Percentiles rank a stretch among this genome's conserved stretches.
These are phyloP conservation scores for Labroides dimidiatus DNA, from an alignment of 2,797 vertebrate genomes.

Conservation along the genomic window DNA sequence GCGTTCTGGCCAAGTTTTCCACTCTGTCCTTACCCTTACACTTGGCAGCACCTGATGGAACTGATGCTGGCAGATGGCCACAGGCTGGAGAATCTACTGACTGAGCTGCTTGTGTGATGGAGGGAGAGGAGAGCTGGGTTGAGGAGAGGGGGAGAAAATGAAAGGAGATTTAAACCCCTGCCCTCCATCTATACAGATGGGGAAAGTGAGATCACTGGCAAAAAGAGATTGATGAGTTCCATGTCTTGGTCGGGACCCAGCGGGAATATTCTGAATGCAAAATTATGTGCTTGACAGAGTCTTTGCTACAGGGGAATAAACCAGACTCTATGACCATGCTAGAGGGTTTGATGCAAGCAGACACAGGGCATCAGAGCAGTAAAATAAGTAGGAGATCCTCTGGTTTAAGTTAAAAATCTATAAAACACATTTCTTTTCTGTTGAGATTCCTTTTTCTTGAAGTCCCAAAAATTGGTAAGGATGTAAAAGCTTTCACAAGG, in stretches of 20 bases:
- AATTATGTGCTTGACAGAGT: constrained; percentile 53
- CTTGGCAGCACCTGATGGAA: constrained; percentile 52
- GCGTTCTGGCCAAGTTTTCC: constrained; percentile 23
- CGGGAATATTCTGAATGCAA: constrained; percentile 54
- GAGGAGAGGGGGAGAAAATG: constrained; percentile 1
- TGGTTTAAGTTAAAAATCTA: constrained; percentile 41
- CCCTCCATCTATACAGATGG: constrained; percentile 43
- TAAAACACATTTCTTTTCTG: constrained; percentile 16
- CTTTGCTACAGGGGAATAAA: constrained; percentile 41
- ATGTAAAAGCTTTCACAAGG: constrained; percentile 21
- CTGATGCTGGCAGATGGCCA: constrained; percentile 47
- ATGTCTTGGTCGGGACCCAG: constrained; percentile 42
- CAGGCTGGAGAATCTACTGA: constrained; percentile 48
- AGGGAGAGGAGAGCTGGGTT: constrained; percentile 34
- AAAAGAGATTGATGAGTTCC: constrained; percentile 61
- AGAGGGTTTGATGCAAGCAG: constrained; percentile 42
- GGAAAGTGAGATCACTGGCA: constrained; percentile 55
- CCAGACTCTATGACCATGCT: constrained; percentile 49
- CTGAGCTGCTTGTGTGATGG: constrained; percentile 55
- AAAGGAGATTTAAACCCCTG: constrained; percentile 59
- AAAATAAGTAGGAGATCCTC: constrained; percentile 26
- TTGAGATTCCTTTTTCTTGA: constrained; percentile 6
- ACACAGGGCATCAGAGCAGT: constrained; percentile 29
- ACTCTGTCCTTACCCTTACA: constrained; percentile 18
- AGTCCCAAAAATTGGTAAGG: neutral